Conservation (phyloP, 2,113 vertebrate genomes). For the Stegostoma tigrinum region DNA sequence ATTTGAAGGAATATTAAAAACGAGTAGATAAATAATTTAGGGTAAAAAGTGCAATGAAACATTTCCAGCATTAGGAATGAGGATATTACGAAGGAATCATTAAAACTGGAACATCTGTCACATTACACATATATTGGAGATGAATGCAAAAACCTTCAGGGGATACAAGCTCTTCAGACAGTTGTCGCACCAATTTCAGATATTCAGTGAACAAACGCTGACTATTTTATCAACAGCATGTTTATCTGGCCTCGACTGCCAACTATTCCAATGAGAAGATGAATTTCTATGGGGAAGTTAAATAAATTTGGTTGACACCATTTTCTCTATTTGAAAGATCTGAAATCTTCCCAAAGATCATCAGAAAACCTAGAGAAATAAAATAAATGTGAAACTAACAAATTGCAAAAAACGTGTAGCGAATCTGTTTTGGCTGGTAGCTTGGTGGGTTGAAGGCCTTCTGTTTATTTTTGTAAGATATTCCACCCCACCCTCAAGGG, state of each 20-base stretch:
- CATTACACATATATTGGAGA: neutral
- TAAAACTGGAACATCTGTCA: neutral
- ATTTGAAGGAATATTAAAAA: neutral
- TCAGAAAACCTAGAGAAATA: neutral
- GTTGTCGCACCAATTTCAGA: neutral
- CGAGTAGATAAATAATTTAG: neutral
- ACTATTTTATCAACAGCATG: neutral
- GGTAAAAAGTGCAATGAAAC: neutral
- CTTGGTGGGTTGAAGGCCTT: neutral
- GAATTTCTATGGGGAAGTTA: neutral
- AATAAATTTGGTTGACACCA: neutral
- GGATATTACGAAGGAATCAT: neutral
- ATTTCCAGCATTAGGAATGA: slow-evolving; percentile 9
- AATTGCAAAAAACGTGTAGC: neutral
- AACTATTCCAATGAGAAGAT: neutral
- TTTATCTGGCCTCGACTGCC: neutral
- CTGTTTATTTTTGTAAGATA: no score
- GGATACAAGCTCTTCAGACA: neutral
- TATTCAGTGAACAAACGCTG: neutral
- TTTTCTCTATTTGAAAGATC: neutral
- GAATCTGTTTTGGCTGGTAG: neutral
- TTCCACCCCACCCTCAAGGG: no score
- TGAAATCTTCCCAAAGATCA: neutral
- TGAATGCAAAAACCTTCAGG: neutral
- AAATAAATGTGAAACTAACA: neutral